Base-by-base conservation (phyloP, 2,888 invertebrate genomes). In the Cosmopolites sordidus region DNA sequence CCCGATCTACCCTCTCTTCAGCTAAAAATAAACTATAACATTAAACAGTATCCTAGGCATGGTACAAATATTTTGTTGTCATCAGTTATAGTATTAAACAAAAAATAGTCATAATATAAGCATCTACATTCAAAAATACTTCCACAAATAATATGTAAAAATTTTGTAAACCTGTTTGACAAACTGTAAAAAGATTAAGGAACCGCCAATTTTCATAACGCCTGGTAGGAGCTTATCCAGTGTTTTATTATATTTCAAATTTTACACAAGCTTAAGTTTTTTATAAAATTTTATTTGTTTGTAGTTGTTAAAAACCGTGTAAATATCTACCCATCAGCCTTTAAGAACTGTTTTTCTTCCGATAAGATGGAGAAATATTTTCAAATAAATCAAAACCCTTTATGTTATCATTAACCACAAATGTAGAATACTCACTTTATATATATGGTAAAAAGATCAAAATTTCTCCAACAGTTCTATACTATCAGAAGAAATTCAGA, bases 171-270 rank as follows among this genome's bases (percentile, higher is more conserved):
- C 17, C 39, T 39, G 18, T 39, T 43, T 8, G 12, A 33, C 11
- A 12, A 33, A 33, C 12, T 33, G 33, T 33, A 46, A 39, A 46
- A 46, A 38, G 16, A 9, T 41, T 27, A 51, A 40, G 39, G 37
- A 29, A 40, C 40, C 45, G 51, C 43, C 30, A 49, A 37, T 30
- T 30, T 14, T 39, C 27, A 39, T 39, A 46, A 46, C n/a, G 39
- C 46, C 46, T 46, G 46, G 22, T 51, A 43, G 49, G 15, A 5
- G 44, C 51, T 51, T 51, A 45, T 51, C 40, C 41, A 45, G 29
- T 22, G 18, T 29, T 51, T 44, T 29, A 44, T 45, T 48, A 27
- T 27, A n/a, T 41, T 48, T 39, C 16, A 27, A 47, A 38, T 16
- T 39, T 47, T 14, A 27, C 1, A 47, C 16, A 37, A 17, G 22